These are phyloP conservation scores for Plotosus lineatus DNA, from an alignment of 2,113 vertebrate species.

Conservation along the genomic window DNA sequence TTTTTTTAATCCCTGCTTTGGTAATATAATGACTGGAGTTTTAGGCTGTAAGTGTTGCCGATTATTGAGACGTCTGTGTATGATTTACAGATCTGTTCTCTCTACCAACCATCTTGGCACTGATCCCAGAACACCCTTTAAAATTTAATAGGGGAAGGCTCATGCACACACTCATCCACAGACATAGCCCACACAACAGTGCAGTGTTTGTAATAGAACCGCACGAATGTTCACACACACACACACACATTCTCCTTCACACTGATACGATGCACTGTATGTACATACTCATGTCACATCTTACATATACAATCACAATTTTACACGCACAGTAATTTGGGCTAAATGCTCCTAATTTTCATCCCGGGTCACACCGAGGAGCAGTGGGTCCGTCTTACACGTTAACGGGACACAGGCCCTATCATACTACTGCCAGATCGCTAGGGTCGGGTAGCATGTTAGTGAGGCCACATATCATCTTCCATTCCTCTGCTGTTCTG, in stretches of 20 bases:
- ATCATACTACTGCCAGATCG: conserved; percentile 43
- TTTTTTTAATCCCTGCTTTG: background rate
- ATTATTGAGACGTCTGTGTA: background rate
- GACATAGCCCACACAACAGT: conserved; percentile 3
- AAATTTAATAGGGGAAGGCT: conserved; percentile 37
- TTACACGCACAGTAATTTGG: background rate
- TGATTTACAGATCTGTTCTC: conserved; percentile 36
- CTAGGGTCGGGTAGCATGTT: conserved; percentile 41
- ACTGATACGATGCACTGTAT: background rate
- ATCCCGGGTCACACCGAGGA: background rate
- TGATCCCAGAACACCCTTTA: conserved; percentile 46
- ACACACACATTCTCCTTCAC: background rate
- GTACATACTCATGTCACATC: conserved; percentile 48
- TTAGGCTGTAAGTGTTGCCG: background rate
- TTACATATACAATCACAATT: background rate
- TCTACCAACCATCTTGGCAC: conserved; percentile 2
- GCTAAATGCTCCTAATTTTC: background rate
- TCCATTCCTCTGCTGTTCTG: background rate
- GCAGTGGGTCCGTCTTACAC: conserved; percentile 40
- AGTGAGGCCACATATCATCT: conserved; percentile 9
- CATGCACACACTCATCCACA: background rate
- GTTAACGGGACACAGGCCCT: conserved; percentile 62
- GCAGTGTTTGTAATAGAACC: background rate
- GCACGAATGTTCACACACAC: background rate
- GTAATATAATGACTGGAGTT: background rate